Percentiles rank a stretch among this genome's conserved stretches.
phyloP scores from a whole-genome alignment of 2,888 invertebrate species.

The Clistopyga incitator region DNA sequence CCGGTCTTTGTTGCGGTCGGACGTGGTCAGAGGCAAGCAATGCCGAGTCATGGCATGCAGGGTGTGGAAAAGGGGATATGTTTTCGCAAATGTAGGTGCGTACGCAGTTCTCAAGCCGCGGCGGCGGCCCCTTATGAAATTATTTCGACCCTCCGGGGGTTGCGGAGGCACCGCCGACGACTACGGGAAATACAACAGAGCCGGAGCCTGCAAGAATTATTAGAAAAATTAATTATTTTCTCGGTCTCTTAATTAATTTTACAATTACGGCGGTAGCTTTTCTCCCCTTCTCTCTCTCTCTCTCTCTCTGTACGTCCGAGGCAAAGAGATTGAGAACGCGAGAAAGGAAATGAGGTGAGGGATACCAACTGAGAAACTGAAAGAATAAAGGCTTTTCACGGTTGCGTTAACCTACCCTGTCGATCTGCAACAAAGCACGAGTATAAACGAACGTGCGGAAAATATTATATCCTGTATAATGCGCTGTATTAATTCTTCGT shows the following conservation, averaged over 20 bases:
- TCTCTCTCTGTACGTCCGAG: conserved; percentile 46
- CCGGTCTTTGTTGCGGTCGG: conserved; percentile 82
- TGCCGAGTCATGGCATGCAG: conserved; percentile 57
- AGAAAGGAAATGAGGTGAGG: conserved; percentile 51
- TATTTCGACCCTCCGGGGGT: conserved; percentile 80
- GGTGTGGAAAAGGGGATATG: conserved; percentile 74
- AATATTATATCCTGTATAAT: conserved; percentile 6
- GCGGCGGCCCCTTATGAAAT: conserved; percentile 80
- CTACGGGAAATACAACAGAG: conserved; percentile 74
- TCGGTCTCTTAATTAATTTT: conserved; percentile 84
- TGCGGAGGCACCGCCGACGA: conserved; percentile 62
- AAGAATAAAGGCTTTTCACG: conserved; percentile 70
- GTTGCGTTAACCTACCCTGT: conserved; percentile 64
- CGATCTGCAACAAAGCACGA: conserved; percentile 51
- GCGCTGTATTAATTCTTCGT: background rate
- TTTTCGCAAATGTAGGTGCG: conserved; percentile 81
- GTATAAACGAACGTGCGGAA: conserved; percentile 17
- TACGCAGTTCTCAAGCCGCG: conserved; percentile 80
- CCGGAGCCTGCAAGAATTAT: conserved; percentile 80
- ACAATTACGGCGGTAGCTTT: conserved; percentile 77
- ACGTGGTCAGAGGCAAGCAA: conserved; percentile 78
- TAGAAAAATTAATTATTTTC: conserved; percentile 84
- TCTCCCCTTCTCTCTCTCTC: conserved; percentile 67
- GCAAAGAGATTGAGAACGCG: conserved; percentile 66
- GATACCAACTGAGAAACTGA: conserved; percentile 35